Percentiles rank a stretch among this genome's conserved stretches.
Conservation (phyloP, 1,140 invertebrate genomes). For the Diorhabda elongata region DNA sequence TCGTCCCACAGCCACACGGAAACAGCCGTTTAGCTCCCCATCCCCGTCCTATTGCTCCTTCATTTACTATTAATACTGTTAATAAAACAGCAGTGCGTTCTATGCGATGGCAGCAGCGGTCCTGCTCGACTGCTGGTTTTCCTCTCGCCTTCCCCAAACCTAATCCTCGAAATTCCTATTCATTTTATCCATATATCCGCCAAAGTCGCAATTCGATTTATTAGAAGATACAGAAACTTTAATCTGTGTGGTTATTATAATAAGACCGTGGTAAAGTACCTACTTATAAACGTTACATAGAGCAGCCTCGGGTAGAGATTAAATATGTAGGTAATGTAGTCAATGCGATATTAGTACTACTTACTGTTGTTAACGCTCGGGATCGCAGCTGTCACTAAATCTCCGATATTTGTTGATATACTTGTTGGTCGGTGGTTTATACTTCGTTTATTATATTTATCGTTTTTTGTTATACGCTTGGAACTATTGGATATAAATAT, state of each 20-base stretch:
- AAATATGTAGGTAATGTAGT: background rate
- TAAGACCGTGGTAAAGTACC: background rate
- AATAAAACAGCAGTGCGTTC: background rate
- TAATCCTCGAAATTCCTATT: background rate
- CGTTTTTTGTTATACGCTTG: slow-evolving; percentile 31
- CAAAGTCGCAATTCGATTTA: slow-evolving; percentile 23
- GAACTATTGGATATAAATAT: too few species aligned
- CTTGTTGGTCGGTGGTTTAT: slow-evolving; percentile 42
- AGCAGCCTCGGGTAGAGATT: slow-evolving; percentile 9
- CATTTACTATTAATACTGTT: slow-evolving; percentile 18
- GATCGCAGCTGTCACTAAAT: slow-evolving; percentile 14
- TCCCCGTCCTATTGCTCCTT: slow-evolving; percentile 23
- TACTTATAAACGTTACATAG: slow-evolving; percentile 6
- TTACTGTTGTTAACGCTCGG: slow-evolving; percentile 6
- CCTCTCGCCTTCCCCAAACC: background rate
- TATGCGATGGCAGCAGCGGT: slow-evolving; percentile 8
- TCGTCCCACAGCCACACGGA: slow-evolving; percentile 90
- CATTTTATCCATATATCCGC: background rate
- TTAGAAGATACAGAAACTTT: slow-evolving; percentile 40
- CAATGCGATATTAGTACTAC: slow-evolving; percentile 10
- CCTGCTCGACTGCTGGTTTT: slow-evolving; percentile 15
- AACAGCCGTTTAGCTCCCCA: slow-evolving; percentile 74
- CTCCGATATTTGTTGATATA: slow-evolving; percentile 24
- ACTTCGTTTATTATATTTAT: slow-evolving; percentile 30
- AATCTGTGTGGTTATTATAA: slow-evolving; percentile 25